phyloP scores from a whole-genome alignment of 35 echinoderm and acorn worm species.

The Lytechinus pictus region DNA sequence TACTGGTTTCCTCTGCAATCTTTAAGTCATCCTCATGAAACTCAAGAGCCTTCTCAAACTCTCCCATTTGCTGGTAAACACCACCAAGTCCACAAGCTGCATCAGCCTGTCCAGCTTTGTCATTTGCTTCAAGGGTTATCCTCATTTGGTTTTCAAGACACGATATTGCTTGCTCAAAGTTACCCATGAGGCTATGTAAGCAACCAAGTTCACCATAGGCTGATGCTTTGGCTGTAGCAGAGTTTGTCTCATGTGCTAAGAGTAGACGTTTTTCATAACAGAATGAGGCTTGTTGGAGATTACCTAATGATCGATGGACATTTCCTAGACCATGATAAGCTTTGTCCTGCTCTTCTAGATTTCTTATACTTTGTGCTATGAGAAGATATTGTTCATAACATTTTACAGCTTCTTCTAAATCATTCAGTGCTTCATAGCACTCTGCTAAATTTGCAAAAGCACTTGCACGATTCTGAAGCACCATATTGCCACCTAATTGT shows the following conservation, averaged over 20 bases:
- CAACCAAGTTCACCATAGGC: conserved; percentile 97
- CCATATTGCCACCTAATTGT: conserved; percentile 76
- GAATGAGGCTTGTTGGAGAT: conserved; percentile 93
- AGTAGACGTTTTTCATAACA: conserved; percentile 96
- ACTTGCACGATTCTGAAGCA: conserved; percentile 80
- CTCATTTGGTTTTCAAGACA: conserved; percentile 92
- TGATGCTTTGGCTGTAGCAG: conserved; percentile 75
- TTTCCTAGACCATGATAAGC: conserved; percentile 96
- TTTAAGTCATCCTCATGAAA: conserved; percentile 92
- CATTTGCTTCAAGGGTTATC: conserved; percentile 79
- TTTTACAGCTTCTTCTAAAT: conserved; percentile 92
- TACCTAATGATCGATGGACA: conserved; percentile 83
- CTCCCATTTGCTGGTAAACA: conserved; percentile 94
- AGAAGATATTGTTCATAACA: conserved; percentile 92
- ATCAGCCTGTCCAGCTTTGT: conserved; percentile 85
- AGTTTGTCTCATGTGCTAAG: conserved; percentile 88
- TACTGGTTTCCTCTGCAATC: conserved; percentile 86
- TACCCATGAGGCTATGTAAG: conserved; percentile 95
- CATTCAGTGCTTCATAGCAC: conserved; percentile 93
- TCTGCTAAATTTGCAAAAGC: conserved; percentile 93
- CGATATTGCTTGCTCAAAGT: conserved; percentile 98
- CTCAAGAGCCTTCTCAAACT: conserved; percentile 89
- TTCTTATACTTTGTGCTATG: conserved; percentile 85
- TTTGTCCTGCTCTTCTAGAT: conserved; percentile 79
- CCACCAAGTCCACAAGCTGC: conserved; percentile 94